Evolutionary conservation across 2,888 invertebrate genomes (phyloP).

Genomic region (Pantelozetes paolii): DNA sequence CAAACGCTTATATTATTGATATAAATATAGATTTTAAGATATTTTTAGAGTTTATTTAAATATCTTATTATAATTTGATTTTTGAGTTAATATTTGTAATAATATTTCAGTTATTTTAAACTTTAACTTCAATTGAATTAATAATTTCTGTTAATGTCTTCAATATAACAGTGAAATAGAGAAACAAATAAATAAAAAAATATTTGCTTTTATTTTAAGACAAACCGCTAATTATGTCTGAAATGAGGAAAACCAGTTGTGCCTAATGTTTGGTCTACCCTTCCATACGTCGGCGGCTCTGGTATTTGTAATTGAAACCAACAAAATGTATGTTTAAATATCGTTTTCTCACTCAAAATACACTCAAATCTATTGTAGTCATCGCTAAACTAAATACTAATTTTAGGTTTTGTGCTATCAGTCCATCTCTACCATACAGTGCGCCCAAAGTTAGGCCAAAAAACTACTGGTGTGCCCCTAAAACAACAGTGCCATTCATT

Average conservation of each 20-base stretch:
- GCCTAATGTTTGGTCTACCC: not conserved
- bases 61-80: too few species aligned
- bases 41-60: too few species aligned
- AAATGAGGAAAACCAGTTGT: not conserved
- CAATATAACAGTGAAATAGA: too few species aligned
- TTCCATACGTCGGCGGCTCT: not conserved
- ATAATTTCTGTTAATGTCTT: too few species aligned
- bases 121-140: too few species aligned
- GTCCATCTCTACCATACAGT: not conserved
- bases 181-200: not conserved
- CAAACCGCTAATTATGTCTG: not conserved
- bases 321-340: not conserved
- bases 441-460: not conserved
- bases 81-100: too few species aligned
- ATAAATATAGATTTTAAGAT: too few species aligned
- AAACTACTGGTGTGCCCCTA: not conserved
- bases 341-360: slow-evolving; percentile 12
- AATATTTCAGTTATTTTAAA: too few species aligned
- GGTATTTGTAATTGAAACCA: slow-evolving; percentile 16
- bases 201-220: not conserved
- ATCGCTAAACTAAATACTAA: not conserved
- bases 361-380: not conserved
- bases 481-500: not conserved
- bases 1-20: too few species aligned
- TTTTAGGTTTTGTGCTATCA: not conserved